Evolutionary conservation across 2,797 vertebrate species (phyloP), one percentile per base, ranked within the genome.

Genomic region (Myotis myotis): DNA sequence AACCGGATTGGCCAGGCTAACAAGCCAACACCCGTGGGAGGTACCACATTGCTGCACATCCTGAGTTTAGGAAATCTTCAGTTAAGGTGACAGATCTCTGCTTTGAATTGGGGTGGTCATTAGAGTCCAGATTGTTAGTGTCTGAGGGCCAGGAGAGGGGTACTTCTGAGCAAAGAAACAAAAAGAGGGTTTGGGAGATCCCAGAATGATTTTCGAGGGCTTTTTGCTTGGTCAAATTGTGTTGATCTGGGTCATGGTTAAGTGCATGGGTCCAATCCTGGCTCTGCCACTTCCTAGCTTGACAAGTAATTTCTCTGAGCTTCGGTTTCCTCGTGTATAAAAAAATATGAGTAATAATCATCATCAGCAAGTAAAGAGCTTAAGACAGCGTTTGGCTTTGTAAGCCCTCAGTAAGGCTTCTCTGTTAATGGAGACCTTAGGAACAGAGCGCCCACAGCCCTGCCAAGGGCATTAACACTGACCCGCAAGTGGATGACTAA

Each of bases 201-300:
- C n/a, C 70, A 44, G 72, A 68, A 41, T 10, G 28, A 68, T 74
- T 85, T 91, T n/a, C 6, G 22, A 89, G 30, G 41, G 10, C n/a
- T 36, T 88, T 95, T 94, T n/a, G 38, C n/a, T 84, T 13, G 12
- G 57, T 19, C 44, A 38, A 36, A 41, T 75, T 57, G 36, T 94
- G 22, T 85, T 60, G 22, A 84, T 47, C 33, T 75, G 79, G 49
- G 28, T 79, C 38, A 28, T 38, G 28, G 68, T 62, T 62, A 71
- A 47, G 15, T 4, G 15, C 38, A 68, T 84, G 38, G 23, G 4
- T 84, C 64, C 47, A 76, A 60, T 71, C 68, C 19, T 1, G 60
- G 9, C 8, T 66, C 89, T 66, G 44, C 68, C 41, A 19, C 51
- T 78, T 62, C n/a, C 51, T 28, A 1, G 8, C 49, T 85, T 62